Conservation (phyloP, 2,113 vertebrate genomes). For the Vicugna pacos region DNA sequence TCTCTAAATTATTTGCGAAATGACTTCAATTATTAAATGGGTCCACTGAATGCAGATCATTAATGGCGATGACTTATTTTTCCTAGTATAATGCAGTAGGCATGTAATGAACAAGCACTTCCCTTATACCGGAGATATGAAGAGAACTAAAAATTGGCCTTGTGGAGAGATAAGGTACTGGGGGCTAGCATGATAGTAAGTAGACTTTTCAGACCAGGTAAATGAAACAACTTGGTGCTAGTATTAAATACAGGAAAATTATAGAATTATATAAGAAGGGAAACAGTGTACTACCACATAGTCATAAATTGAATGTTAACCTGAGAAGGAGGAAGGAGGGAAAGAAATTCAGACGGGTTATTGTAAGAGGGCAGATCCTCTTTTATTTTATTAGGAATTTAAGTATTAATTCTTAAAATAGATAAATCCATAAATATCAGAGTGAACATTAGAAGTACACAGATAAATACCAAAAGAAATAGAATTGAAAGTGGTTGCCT, state of each 20-base stretch:
- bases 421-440: not conserved
- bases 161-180: not conserved
- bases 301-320: slow-evolving; percentile 14
- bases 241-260: slow-evolving; percentile 33
- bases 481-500: not conserved
- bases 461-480: slow-evolving; percentile 23
- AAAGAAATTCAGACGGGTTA: slow-evolving; percentile 27
- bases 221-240: not conserved
- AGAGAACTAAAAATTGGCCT: not conserved
- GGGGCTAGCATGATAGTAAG: not conserved
- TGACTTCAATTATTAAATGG: slow-evolving; percentile 13
- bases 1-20: slow-evolving; percentile 34
- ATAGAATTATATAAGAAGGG: not conserved
- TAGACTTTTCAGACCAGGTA: slow-evolving; percentile 39
- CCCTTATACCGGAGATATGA: not conserved
- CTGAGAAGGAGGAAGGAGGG: not conserved
- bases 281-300: not conserved
- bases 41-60: not conserved
- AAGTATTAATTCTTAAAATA: not conserved
- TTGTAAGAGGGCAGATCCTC: not conserved
- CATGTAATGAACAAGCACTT: not conserved
- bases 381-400: slow-evolving; percentile 53
- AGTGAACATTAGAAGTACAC: slow-evolving; percentile 22
- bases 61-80: not conserved
- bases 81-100: not conserved